Conservation (phyloP, 2,797 vertebrate genomes). For the Erethizon dorsatum region DNA sequence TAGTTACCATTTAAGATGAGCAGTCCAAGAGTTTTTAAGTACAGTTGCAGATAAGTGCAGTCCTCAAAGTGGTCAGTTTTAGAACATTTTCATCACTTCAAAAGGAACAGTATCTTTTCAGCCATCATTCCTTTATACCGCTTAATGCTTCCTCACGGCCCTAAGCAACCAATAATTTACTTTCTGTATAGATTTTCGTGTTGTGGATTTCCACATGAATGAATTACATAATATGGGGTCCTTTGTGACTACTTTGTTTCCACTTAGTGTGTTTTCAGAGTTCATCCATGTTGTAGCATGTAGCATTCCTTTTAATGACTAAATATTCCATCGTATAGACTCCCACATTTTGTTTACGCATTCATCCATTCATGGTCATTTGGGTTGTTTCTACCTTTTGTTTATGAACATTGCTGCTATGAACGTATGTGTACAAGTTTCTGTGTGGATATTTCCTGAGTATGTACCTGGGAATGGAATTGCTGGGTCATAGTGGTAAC, state of each 20-base stretch:
- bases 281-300: not conserved
- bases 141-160: not conserved
- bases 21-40: not conserved
- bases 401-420: not conserved
- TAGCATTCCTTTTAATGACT: not conserved
- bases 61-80: not conserved
- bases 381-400: not conserved
- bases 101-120: not conserved
- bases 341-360: not conserved
- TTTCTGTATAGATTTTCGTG: not conserved
- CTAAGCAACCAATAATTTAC: not conserved
- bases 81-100: not conserved
- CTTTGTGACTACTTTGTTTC: not conserved
- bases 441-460: not conserved
- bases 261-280: not conserved
- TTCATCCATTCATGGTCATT: not conserved
- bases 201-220: not conserved
- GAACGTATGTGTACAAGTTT: not conserved
- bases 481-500: not conserved
- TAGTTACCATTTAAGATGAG: not conserved
- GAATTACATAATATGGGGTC: not conserved
- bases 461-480: not conserved
- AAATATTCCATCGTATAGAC: not conserved
- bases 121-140: not conserved
- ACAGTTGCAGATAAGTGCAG: too few species aligned